Percentiles rank a stretch among this genome's conserved stretches.
Evolutionary conservation across 2,797 vertebrate species (phyloP).

Genomic region (Aplochiton taeniatus): DNA sequence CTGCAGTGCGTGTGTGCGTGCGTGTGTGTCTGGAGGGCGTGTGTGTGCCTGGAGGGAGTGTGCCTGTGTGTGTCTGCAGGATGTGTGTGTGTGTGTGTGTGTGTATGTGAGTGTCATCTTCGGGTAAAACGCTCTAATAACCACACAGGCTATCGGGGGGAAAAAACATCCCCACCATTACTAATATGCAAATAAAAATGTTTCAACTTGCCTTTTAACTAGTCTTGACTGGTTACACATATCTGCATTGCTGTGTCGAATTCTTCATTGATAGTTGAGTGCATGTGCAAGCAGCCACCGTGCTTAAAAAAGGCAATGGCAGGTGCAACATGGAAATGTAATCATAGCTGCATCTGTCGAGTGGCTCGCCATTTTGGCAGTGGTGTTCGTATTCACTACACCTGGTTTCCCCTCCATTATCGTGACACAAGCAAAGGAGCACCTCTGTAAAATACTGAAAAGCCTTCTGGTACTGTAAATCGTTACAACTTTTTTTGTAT

Average conservation of each 20-base stretch:
- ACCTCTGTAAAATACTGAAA: too few relatives aligned
- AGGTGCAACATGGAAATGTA: constrained; percentile 38
- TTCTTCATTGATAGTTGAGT: constrained; percentile 25
- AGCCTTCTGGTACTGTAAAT: too few relatives aligned
- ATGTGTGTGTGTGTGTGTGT: constrained; percentile 7
- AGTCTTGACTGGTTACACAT: constrained; percentile 20
- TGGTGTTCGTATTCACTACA: too few relatives aligned
- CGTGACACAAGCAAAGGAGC: too few relatives aligned
- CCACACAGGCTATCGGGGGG: constrained; percentile 25
- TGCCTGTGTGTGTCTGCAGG: neutral
- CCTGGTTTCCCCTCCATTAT: too few relatives aligned
- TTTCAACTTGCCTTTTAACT: constrained; percentile 8
- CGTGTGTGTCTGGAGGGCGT: neutral
- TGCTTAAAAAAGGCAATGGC: constrained; percentile 23
- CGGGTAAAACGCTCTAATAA: constrained; percentile 5
- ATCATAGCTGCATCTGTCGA: neutral
- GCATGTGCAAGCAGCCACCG: constrained; percentile 11
- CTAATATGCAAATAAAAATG: constrained; percentile 2
- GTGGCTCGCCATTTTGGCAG: neutral
- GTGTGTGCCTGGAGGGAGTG: constrained; percentile 6
- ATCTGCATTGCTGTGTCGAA: constrained; percentile 24
- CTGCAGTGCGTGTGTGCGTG: constrained; percentile 6
- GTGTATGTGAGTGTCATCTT: neutral
- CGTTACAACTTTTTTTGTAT: too few relatives aligned
- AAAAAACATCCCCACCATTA: constrained; percentile 15